Evolutionary conservation across 2,113 vertebrate genomes (phyloP).

Genomic region (Tinamus guttatus): DNA sequence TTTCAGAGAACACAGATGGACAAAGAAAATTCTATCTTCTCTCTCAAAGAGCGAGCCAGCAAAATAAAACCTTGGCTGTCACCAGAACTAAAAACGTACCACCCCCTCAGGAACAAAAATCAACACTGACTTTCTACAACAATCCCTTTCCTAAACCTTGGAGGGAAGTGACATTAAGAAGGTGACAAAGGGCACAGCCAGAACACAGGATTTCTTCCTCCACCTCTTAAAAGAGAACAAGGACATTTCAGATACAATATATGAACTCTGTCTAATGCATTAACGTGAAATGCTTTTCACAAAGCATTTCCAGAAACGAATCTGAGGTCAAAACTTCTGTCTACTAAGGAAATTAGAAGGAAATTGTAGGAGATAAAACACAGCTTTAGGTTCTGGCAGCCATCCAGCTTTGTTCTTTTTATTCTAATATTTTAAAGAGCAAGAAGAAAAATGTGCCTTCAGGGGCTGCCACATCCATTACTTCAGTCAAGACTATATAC

Average conservation of each 20-base stretch:
- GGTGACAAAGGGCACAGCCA: background rate
- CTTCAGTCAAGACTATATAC: background rate
- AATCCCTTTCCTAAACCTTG: background rate
- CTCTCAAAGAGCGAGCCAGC: background rate
- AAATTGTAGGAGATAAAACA: slow-evolving; percentile 80
- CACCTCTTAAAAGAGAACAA: background rate
- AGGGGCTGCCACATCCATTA: background rate
- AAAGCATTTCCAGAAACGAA: slow-evolving; percentile 56
- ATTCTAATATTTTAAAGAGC: slow-evolving; percentile 36
- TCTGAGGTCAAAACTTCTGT: slow-evolving; percentile 75
- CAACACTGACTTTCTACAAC: background rate
- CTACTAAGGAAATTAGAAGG: slow-evolving; percentile 80
- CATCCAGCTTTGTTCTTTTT: slow-evolving; percentile 74
- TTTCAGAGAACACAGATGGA: background rate
- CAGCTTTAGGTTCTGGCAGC: slow-evolving; percentile 73
- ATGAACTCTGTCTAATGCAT: background rate
- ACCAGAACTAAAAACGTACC: background rate
- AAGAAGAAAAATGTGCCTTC: background rate
- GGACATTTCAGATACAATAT: background rate
- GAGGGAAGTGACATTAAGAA: background rate
- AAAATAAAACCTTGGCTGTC: background rate
- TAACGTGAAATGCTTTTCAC: slow-evolving; percentile 1
- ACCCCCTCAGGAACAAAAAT: background rate
- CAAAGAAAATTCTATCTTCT: background rate
- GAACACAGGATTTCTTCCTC: background rate